Conservation (phyloP, 2,113 vertebrate species). For the Cepphus grylle region DNA sequence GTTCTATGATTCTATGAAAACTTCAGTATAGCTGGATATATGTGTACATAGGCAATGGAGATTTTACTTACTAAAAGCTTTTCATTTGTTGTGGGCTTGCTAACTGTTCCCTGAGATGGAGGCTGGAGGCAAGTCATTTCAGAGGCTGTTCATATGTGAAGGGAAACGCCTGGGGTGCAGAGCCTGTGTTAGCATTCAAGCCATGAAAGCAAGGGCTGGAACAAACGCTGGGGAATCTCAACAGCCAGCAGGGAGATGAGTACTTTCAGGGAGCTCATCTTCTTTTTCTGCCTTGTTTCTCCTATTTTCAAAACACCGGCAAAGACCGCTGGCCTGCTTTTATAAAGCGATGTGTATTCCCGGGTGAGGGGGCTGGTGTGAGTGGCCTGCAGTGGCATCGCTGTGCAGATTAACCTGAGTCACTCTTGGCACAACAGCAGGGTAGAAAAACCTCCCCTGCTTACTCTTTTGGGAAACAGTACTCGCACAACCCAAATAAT, state of each 20-base stretch:
- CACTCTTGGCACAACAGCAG: background rate
- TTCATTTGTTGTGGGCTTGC: background rate
- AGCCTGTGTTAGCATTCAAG: background rate
- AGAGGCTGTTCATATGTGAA: background rate
- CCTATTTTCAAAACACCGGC: background rate
- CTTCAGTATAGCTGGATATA: background rate
- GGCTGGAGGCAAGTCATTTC: background rate
- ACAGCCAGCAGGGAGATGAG: background rate
- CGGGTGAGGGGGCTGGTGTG: background rate
- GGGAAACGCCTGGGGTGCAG: background rate
- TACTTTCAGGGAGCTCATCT: background rate
- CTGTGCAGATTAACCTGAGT: background rate
- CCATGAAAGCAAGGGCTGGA: background rate
- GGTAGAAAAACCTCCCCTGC: background rate
- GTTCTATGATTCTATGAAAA: no score
- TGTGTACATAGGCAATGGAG: background rate
- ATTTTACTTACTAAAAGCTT: background rate
- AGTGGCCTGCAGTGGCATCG: accelerated
- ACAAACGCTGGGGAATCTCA: background rate
- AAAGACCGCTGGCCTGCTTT: background rate
- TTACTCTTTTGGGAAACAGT: background rate
- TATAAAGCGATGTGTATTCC: background rate
- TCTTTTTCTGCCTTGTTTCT: background rate
- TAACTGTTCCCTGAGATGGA: background rate
- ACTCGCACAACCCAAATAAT: background rate